Evolutionary conservation across 2,888 invertebrate genomes (phyloP).

Genomic region (Torymus aiolomorphi): DNA sequence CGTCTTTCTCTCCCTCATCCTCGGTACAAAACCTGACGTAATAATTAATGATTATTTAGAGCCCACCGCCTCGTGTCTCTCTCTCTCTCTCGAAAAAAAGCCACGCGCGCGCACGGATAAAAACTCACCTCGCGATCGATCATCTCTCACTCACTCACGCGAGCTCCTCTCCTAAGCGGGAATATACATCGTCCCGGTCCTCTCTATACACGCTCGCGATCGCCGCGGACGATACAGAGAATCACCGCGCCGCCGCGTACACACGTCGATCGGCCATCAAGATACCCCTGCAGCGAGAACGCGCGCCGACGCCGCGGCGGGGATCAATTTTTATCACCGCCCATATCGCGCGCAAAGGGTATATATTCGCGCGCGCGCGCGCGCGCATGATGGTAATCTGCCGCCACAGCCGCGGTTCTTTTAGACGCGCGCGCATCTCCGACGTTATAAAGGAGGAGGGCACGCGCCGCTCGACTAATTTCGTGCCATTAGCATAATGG

Average conservation of each 20-base stretch:
- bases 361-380: too few relatives aligned
- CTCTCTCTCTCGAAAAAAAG: neutral
- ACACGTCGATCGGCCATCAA: slow-evolving; percentile 45
- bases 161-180: neutral
- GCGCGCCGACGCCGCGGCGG: neutral
- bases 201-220: neutral
- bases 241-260: slow-evolving; percentile 3
- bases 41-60: slow-evolving; percentile 11
- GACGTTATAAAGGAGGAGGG: neutral
- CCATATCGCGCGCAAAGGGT: too few relatives aligned
- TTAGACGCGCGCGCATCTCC: neutral
- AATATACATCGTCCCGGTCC: slow-evolving; percentile 11
- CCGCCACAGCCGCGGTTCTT: too few relatives aligned
- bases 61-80: neutral
- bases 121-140: neutral
- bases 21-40: slow-evolving; percentile 7
- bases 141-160: neutral
- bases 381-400: too few relatives aligned
- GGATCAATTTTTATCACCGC: slow-evolving; percentile 28
- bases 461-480: slow-evolving; percentile 29
- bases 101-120: neutral
- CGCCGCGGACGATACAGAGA: neutral
- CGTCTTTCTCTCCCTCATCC: too few relatives aligned
- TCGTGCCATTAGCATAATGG: slow-evolving; percentile 31
- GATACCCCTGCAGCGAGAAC: slow-evolving; percentile 18